Percentiles rank a stretch among this genome's conserved stretches.
phyloP scores from a whole-genome alignment of 2,888 invertebrate genomes.

The Synergus laeviventris region DNA sequence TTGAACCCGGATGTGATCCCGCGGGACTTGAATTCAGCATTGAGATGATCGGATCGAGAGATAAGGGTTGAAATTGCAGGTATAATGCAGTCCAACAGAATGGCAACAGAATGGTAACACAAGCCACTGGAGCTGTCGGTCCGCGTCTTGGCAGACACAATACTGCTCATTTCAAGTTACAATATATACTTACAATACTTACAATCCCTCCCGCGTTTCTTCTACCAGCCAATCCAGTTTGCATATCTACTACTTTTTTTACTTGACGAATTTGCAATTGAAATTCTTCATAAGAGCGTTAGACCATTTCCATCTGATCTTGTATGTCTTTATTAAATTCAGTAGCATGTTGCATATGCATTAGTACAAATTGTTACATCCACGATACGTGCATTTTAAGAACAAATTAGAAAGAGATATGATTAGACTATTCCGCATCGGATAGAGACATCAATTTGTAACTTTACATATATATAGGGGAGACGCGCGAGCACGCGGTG shows the following conservation, averaged over 20 bases:
- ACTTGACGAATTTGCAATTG: neutral
- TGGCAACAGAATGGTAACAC: slow-evolving; percentile 69
- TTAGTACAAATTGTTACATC: neutral
- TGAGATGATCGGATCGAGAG: slow-evolving; percentile 66
- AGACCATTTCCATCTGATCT: neutral
- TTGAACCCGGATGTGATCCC: slow-evolving; percentile 44
- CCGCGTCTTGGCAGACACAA: slow-evolving; percentile 55
- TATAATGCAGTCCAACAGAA: slow-evolving; percentile 69
- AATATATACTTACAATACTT: neutral
- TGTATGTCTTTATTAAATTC: neutral
- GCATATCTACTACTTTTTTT: slow-evolving; percentile 44
- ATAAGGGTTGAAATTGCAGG: slow-evolving; percentile 73
- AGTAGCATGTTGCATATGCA: neutral
- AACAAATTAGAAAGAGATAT: neutral
- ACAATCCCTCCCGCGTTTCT: slow-evolving; percentile 48
- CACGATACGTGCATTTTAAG: too few relatives aligned
- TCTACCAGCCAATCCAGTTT: slow-evolving; percentile 44
- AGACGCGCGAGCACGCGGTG: slow-evolving; percentile 47
- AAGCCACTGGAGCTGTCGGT: slow-evolving; percentile 60
- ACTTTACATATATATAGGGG: slow-evolving; percentile 51
- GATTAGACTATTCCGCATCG: slow-evolving; percentile 6
- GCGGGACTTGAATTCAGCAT: slow-evolving; percentile 47
- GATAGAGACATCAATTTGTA: slow-evolving; percentile 56
- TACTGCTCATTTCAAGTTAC: slow-evolving; percentile 68
- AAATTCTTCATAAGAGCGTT: neutral